phyloP scores from a whole-genome alignment of 2,888 invertebrate species.

The Fragum whitleyi region DNA sequence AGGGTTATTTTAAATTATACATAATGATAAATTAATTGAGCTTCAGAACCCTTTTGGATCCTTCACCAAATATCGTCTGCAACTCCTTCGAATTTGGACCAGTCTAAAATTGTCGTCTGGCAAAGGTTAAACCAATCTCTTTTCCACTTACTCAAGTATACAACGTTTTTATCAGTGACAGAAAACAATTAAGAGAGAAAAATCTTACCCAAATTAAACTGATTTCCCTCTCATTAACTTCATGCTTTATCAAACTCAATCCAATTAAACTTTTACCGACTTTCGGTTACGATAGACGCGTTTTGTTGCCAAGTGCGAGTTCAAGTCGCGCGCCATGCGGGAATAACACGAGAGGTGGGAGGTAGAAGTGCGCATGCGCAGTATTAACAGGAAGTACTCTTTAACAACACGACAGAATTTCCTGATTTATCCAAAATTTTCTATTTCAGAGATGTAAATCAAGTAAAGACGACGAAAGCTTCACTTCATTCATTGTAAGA shows the following conservation, averaged over 20 bases:
- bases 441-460: neutral
- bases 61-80: too few relatives aligned
- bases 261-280: conserved; percentile 1
- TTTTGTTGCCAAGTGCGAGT: conserved; percentile 72
- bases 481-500: conserved; percentile 9
- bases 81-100: too few relatives aligned
- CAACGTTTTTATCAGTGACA: too few relatives aligned
- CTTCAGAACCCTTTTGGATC: too few relatives aligned
- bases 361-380: conserved; percentile 70
- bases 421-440: conserved; percentile 25
- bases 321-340: conserved; percentile 59
- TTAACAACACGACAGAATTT: conserved; percentile 57
- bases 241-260: neutral
- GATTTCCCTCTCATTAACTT: neutral
- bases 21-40: too few relatives aligned
- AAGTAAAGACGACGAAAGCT: neutral
- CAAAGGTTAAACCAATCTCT: too few relatives aligned
- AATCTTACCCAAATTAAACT: neutral
- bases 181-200: too few relatives aligned
- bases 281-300: conserved; percentile 70
- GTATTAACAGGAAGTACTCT: conserved; percentile 65
- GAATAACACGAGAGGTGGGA: conserved; percentile 74
- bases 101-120: too few relatives aligned
- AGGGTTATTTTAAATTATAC: too few relatives aligned
- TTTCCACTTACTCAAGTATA: too few relatives aligned